Percentiles rank a stretch among this genome's conserved stretches.
Conservation (phyloP, 2,113 vertebrate genomes). For the Leptobrachium leishanense region DNA sequence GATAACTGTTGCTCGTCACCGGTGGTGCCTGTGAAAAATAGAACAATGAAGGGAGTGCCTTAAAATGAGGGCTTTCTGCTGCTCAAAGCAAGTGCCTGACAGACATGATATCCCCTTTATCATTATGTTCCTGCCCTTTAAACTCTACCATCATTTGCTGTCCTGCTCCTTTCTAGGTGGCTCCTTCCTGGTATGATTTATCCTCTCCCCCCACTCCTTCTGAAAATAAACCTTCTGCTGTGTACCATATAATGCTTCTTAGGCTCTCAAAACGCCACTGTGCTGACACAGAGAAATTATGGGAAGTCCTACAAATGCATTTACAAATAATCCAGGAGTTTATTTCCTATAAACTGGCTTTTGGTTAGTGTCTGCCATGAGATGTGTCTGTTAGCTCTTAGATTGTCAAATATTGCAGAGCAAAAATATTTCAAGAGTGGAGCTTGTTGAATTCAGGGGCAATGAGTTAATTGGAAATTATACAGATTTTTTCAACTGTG, state of each 20-base stretch:
- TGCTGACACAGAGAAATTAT: background rate
- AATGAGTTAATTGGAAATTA: too few species aligned
- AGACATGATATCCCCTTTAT: constrained; percentile 14
- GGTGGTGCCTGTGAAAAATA: background rate
- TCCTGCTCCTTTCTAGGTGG: background rate
- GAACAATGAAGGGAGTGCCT: background rate
- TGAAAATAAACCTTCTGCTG: background rate
- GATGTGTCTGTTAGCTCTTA: too few species aligned
- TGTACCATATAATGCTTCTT: background rate
- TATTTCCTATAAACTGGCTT: too few species aligned
- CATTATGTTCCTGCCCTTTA: constrained; percentile 20
- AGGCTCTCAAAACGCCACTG: background rate
- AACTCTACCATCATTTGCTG: background rate
- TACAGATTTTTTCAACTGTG: too few species aligned
- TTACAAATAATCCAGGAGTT: background rate
- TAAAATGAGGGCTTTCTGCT: constrained; percentile 12
- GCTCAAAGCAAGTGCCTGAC: background rate
- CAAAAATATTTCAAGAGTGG: too few species aligned
- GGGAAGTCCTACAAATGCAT: background rate
- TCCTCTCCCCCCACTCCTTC: background rate
- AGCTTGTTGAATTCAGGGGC: too few species aligned
- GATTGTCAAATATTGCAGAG: too few species aligned
- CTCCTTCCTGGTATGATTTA: constrained; percentile 9
- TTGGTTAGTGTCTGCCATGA: too few species aligned
- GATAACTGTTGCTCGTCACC: constrained; percentile 1